A percentile compares a stretch with the other conserved stretches of the same genome.
Evolutionary conservation across 2,797 vertebrate species (phyloP).

Genomic region (Ispidina lecontei): DNA sequence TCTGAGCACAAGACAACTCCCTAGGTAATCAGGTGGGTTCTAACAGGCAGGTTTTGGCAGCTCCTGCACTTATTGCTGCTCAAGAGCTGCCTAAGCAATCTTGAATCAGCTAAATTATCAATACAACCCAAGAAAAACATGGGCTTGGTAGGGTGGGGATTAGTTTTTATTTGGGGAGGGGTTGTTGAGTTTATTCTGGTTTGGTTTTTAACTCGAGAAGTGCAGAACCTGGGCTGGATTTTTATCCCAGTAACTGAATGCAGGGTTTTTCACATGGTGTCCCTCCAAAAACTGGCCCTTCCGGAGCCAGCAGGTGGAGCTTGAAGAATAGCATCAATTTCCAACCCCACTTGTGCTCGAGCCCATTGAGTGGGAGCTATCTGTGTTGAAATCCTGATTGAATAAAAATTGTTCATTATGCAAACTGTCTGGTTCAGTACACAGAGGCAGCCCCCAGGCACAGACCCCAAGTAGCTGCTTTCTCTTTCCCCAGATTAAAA

Average conservation of each 20-base stretch:
- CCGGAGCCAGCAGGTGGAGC: conserved; percentile 77
- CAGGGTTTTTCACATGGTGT: background rate
- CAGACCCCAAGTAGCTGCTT: conserved; percentile 76
- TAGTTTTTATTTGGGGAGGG: no score
- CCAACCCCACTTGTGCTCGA: conserved; percentile 29
- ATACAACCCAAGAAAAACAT: background rate
- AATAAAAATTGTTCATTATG: conserved; percentile 81
- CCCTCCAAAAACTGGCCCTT: background rate
- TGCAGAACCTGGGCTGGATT: background rate
- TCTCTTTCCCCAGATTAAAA: conserved; percentile 78
- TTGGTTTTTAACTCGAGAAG: background rate
- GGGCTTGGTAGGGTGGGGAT: no score
- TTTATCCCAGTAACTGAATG: background rate
- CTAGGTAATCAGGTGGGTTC: background rate
- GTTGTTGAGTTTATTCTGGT: background rate
- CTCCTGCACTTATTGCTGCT: background rate
- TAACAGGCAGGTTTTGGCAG: background rate
- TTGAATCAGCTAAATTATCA: background rate
- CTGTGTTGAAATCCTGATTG: conserved; percentile 74
- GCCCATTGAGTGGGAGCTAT: conserved; percentile 72
- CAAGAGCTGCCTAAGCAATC: background rate
- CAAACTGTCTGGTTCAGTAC: conserved; percentile 78
- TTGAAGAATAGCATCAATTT: conserved; percentile 74
- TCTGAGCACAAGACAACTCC: background rate
- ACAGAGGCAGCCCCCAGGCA: conserved; percentile 79